Base-by-base conservation (phyloP, 2,888 invertebrate species). In the Xestobium rufovillosum region DNA sequence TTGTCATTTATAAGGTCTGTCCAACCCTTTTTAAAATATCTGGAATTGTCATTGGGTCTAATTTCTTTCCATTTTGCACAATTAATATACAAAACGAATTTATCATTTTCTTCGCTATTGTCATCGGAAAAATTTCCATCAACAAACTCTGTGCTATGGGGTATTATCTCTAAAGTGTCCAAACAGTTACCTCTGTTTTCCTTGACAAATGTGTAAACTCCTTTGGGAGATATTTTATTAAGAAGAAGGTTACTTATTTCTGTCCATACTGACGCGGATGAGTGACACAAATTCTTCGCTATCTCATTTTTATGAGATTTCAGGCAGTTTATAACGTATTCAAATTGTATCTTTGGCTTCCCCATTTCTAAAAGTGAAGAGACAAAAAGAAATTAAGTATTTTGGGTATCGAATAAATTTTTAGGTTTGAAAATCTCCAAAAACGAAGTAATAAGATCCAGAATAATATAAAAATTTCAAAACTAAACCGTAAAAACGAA, bases 171-270 rank as follows among this genome's bases (percentile, higher is more conserved):
- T 19, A 19, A n/a, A 6, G 23, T n/a, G n/a, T 19, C n/a, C 23
- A 6, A 19, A 19, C 23, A 19, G n/a, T 19, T 19, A 6, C 23
- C 6, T n/a, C 23, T 19, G n/a, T 19, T 19, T 19, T 8, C 6
- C 23, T 19, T 19, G 6, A 19, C 23, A 19, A 19, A 19, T 19
- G 23, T 19, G 23, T 19, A 19, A 19, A 19, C 23, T 8, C 6
- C 23, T 19, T 19, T 19, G 23, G 23, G 23, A 19, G 23, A 19
- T 19, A 19, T 19, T 8, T 19, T 19, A 8, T n/a, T n/a, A 19
- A 6, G 6, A 19, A 19, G n/a, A 19, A 8, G 23, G 6, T 8
- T 6, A 19, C 23, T 19, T 8, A 19, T n/a, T 8, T 19, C 23
- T n/a, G 6, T 19, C 23, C 23, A 19, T 19, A 19, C 6, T 6